Evolutionary conservation across 2,113 vertebrate species (phyloP).

Genomic region (Terrapene triunguis): DNA sequence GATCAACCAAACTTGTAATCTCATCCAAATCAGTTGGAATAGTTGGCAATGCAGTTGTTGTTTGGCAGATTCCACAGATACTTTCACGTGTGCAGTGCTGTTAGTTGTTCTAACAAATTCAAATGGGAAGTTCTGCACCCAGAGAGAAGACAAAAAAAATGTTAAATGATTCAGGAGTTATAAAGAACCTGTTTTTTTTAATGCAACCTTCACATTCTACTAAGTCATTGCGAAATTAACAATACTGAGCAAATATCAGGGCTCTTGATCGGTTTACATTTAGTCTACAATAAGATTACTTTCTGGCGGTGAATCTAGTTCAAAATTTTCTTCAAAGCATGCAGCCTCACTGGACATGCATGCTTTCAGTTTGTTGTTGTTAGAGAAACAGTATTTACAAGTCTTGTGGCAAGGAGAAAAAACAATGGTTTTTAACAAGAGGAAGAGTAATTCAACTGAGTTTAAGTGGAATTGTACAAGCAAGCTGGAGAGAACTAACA

Average conservation of each 20-base stretch:
- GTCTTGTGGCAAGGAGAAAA: not conserved
- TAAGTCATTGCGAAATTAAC: not conserved
- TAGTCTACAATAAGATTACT: fast-evolving
- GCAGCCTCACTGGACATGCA: fast-evolving
- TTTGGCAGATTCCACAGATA: conserved; percentile 33
- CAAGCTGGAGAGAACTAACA: not conserved
- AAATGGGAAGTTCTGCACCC: not conserved
- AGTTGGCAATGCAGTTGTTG: not conserved
- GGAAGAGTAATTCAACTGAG: fast-evolving
- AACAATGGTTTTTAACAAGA: not conserved
- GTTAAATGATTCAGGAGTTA: not conserved
- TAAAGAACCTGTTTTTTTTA: not conserved
- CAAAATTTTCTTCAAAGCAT: fast-evolving
- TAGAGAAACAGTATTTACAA: not conserved
- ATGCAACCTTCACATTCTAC: not conserved
- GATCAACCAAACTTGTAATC: not conserved
- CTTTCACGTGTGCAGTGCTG: not conserved
- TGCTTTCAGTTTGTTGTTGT: not conserved
- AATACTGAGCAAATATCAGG: not conserved
- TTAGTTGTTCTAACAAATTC: not conserved
- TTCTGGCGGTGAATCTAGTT: not conserved
- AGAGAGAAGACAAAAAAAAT: not conserved
- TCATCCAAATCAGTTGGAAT: not conserved
- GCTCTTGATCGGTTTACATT: not conserved
- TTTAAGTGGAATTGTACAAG: conserved; percentile 22